Percentiles rank a stretch among this genome's conserved stretches.
Conservation (phyloP, 2,113 vertebrate genomes). For the Alectura lathami region DNA sequence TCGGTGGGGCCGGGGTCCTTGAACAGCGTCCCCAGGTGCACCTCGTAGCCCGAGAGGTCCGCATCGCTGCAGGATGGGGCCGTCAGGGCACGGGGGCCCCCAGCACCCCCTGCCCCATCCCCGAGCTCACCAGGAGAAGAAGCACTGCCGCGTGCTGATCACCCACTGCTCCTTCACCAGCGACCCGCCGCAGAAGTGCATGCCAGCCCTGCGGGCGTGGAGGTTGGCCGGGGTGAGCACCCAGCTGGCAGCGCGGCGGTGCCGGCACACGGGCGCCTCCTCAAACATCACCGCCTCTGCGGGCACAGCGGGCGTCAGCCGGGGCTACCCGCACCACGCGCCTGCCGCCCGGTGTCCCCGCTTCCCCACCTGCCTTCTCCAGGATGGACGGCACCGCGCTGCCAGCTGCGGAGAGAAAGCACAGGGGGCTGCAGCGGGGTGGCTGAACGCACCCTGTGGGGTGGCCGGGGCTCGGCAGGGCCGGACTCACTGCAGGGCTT, state of each 20-base stretch:
- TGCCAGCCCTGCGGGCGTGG: slow-evolving; percentile 79
- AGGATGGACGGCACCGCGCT: slow-evolving; percentile 45
- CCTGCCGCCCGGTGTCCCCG: rapidly evolving
- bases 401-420: slow-evolving; percentile 42
- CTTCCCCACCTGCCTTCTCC: slow-evolving; percentile 50
- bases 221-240: background rate
- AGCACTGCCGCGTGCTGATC: slow-evolving; percentile 94
- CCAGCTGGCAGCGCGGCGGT: rapidly evolving
- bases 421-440: background rate
- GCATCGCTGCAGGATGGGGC: slow-evolving; percentile 76
- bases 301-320: background rate
- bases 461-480: background rate
- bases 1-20: slow-evolving; percentile 82
- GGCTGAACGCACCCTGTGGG: background rate
- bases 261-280: background rate
- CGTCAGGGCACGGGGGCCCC: background rate
- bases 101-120: rapidly evolving
- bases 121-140: slow-evolving; percentile 89
- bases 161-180: slow-evolving; percentile 93
- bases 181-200: slow-evolving; percentile 95
- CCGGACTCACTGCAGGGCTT: slow-evolving; percentile 78
- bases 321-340: rapidly evolving
- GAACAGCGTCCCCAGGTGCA: slow-evolving; percentile 89
- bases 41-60: slow-evolving; percentile 85
- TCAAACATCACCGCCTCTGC: slow-evolving; percentile 83